A percentile compares a stretch with the other conserved stretches of the same genome.
Conservation (phyloP, 2,888 invertebrate species). For the Hermodice carunculata region DNA sequence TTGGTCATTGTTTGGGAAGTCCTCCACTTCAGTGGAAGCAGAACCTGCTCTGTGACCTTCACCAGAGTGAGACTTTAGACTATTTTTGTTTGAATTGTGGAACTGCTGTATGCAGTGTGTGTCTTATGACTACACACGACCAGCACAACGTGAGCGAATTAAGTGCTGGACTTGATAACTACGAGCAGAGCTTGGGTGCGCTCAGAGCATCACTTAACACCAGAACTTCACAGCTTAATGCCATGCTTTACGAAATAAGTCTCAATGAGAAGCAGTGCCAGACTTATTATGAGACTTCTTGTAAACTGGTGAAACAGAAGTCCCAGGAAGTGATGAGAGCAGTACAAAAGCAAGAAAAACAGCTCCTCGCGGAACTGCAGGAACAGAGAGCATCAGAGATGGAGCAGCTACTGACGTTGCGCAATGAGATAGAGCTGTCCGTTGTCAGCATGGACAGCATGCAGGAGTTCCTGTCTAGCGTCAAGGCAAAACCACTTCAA, state of each 20-base stretch:
- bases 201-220: not conserved
- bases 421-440: conserved; percentile 2
- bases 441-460: conserved; percentile 12
- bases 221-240: conserved; percentile 1
- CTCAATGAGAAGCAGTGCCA: not conserved
- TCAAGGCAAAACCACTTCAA: not conserved
- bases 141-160: conserved; percentile 5
- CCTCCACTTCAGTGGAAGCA: too few species aligned
- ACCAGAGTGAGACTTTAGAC: not conserved
- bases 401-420: not conserved
- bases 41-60: not conserved
- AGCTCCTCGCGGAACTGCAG: not conserved
- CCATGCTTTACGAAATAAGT: not conserved
- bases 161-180: not conserved
- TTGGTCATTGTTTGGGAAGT: not conserved
- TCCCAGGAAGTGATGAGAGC: conserved; percentile 1
- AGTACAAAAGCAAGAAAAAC: conserved; percentile 1
- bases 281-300: not conserved
- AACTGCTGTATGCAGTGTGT: not conserved
- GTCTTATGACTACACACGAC: conserved; percentile 5
- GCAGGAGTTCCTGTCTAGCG: conserved; percentile 1
- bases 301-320: not conserved
- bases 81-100: conserved; percentile 5
- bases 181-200: not conserved
- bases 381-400: not conserved